Evolutionary conservation across 2,113 vertebrate genomes (phyloP), one percentile per base, ranked within the genome.

Genomic region (Myiagra hebetior): DNA sequence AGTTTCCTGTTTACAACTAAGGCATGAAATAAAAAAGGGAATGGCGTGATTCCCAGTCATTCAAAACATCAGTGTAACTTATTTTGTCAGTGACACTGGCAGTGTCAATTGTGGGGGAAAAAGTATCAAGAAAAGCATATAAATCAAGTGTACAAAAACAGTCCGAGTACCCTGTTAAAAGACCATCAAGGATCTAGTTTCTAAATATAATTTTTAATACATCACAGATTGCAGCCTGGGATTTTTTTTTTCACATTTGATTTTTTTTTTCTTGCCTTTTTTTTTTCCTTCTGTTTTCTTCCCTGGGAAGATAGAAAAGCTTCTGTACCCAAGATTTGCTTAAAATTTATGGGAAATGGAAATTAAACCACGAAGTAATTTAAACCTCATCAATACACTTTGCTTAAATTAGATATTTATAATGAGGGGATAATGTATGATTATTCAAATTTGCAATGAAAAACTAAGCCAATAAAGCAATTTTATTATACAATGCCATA

Each of bases 321-420:
- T 81, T 77, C n/a, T 6, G 2, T 33, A 80, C 24, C 41, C 59
- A 46, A 94, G 21, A 70, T 24, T 59, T 72, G 68, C 78, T 53
- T 8, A 33, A 68, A 69, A 50, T 24, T 76, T 80, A n/a, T 50
- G 67, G 77, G 60, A 63, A 60, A 19, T 17, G 37, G 24, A 39
- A 95, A 94, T 65, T 69, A 94, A 94, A 59, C 52, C 41, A 87
- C 42, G 77, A 52, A 87, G 75, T 68, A 95, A 92, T 91, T 93
- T 76, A 94, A 92, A 56, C 39, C 59, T 77, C 57, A 86, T 90
- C 81, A 96, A 88, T 46, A 49, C 27, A 7, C n/a, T 28, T 47
- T 80, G 37, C 60, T 85, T 85, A 81, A 87, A 93, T 65, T 69
- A 85, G 6, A n/a, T 42, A 69, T 77, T 91, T 78, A 62, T 79